phyloP scores from a whole-genome alignment of 2,797 vertebrate genomes.

The Mormyrops attenuatus region DNA sequence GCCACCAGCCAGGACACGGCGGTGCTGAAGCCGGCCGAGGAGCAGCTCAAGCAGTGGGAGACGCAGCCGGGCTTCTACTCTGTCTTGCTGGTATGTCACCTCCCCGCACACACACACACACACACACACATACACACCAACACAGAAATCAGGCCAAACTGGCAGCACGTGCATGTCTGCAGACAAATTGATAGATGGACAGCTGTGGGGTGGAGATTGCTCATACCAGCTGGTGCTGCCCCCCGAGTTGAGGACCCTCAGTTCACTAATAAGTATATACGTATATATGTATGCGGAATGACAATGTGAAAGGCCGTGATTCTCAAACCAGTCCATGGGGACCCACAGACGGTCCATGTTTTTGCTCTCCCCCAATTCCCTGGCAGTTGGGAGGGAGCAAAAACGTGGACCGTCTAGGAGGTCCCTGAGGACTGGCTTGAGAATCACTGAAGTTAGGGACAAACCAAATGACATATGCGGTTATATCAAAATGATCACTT shows the following conservation, averaged over 20 bases:
- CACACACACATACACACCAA: neutral
- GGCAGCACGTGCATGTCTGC: neutral
- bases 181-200: neutral
- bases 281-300: neutral
- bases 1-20: conserved; percentile 93
- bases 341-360: neutral
- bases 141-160: neutral
- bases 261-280: neutral
- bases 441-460: neutral
- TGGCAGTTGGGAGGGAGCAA: neutral
- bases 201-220: neutral
- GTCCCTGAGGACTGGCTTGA: neutral
- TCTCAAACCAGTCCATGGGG: neutral
- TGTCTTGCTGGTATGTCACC: conserved; percentile 77
- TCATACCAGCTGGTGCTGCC: neutral
- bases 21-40: conserved; percentile 89
- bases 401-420: neutral
- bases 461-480: neutral
- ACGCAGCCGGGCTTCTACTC: conserved; percentile 96
- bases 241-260: neutral
- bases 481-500: too few relatives aligned
- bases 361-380: neutral
- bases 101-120: neutral
- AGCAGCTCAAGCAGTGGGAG: conserved; percentile 93
- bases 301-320: neutral